Base-by-base conservation (phyloP, 2,888 invertebrate species). In the Aleiodes leptofemur region DNA sequence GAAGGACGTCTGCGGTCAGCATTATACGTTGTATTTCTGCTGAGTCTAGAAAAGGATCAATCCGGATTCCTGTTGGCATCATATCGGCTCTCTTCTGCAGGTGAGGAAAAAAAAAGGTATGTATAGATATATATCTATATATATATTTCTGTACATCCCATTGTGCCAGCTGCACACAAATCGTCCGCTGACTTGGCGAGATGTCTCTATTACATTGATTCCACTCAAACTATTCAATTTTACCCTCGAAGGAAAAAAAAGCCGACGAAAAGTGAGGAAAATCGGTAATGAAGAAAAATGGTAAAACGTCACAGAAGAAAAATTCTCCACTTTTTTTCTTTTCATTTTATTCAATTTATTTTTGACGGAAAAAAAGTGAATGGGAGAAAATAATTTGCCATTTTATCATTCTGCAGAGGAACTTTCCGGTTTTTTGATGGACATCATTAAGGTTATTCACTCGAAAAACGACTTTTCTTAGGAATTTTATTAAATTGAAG, bases 151-250 rank as follows among this genome's bases (percentile, higher is more conserved):
- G 31, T 13, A 50, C 51, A 50, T 50, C 31, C 57, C 13, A 55
- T 64, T 68, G 72, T 72, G 48, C 66, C 72, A 76, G 69, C 75
- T 68, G 71, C 55, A 34, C 29, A 11, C 9, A 51, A 57, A 48
- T 48, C 56, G 23, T 43, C 55, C 74, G 75, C 76, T 73, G 76
- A 79, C 74, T 73, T 38, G 66, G 75, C 79, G 69, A 72, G 74
- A 80, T 79, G 77, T 76, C 76, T 79, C 77, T 73, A 77, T 77
- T 76, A 71, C 59, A 43, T 69, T 56, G 51, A 74, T 72, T 72
- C 68, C 43, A 64, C 29, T 64, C 59, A 14, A 31, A 64, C 8
- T 23, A 11, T 43, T 48, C n/a, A 57, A 57, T 69, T 64, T 64
- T 64, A 38, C 9, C 16, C 16, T 13, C 48, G 43, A 64, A 64